Percentiles rank a stretch among this genome's conserved stretches.
These are phyloP conservation scores for Uropsilus gracilis DNA, from an alignment of 2,113 vertebrate species.

Conservation along the genomic window DNA sequence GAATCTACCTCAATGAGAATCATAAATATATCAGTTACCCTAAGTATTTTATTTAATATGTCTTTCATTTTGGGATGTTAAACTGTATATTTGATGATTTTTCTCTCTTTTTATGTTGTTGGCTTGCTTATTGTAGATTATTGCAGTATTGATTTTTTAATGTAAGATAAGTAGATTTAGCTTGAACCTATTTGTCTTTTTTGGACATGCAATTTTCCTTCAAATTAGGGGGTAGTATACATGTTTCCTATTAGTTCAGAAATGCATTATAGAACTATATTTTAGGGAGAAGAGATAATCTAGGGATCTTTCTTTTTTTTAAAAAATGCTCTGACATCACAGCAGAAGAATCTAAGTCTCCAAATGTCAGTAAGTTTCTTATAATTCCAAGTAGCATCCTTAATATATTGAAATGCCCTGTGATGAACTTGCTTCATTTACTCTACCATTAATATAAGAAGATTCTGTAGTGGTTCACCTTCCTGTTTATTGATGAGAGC, in stretches of 20 bases:
- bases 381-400: neutral
- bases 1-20: neutral
- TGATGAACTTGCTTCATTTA: neutral
- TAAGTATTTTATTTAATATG: slow-evolving; percentile 15
- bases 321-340: neutral
- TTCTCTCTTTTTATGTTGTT: neutral
- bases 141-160: neutral
- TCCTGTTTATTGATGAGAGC: slow-evolving; percentile 7
- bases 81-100: neutral
- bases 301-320: neutral
- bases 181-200: neutral
- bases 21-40: neutral
- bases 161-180: neutral
- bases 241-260: neutral
- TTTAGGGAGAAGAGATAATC: neutral
- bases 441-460: neutral
- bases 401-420: neutral
- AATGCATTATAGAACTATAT: neutral
- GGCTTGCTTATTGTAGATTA: neutral
- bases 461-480: neutral
- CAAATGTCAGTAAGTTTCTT: neutral
- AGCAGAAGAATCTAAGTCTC: neutral
- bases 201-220: neutral
- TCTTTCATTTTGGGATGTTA: slow-evolving; percentile 1
- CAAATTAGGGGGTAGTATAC: neutral